Evolutionary conservation across 1,140 invertebrate species (phyloP), one percentile per base, ranked within the genome.

Genomic region (Helicoverpa zea): DNA sequence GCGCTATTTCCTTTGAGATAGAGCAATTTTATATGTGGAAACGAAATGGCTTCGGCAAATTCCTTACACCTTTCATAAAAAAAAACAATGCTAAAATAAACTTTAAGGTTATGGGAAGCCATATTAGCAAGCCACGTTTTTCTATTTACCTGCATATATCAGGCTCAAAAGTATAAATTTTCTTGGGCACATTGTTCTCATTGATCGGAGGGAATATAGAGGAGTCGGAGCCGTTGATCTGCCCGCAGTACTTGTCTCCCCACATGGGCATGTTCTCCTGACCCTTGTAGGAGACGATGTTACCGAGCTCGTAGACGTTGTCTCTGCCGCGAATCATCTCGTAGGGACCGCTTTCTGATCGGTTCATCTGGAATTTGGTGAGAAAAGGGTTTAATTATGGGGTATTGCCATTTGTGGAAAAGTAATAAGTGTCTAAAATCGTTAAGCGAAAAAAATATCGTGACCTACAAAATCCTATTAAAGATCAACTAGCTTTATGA

Each of bases 161-260:
- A 3, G 96, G 95, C 63, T 95, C 95, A 83, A 95, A 97, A 16
- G 95, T 95, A 73, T 95, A 94, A 3, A 97, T 79, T 5, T 79
- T 89, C 10, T 90, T 76, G 0, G 93, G 91, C 3, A 94, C 90
- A 12, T 93, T 88, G 11, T 88, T 80, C 9, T 87, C 92, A 30
- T 95, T 86, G n/a, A 96, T 91, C 0, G 96, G 96, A 0, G 96
- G 94, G 90, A 96, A 97, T 78, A 97, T 94, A 0, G 96, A 95
- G 2, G 95, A 93, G 82, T 97, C 96, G 0, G 95, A 95, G 1
- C 96, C 96, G 79, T 95, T 96, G 76, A 97, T 91, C 78, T 87
- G 83, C n/a, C 95, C 95, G 81, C 96, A 97, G 85, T 93, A 93
- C 1, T 88, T 89, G 18, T 94, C 90, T 5, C 90, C 91, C 95